Evolutionary conservation across 37 sponge, comb jelly and placozoan genomes (phyloP).

Genomic region (Ephydatia muelleri): DNA sequence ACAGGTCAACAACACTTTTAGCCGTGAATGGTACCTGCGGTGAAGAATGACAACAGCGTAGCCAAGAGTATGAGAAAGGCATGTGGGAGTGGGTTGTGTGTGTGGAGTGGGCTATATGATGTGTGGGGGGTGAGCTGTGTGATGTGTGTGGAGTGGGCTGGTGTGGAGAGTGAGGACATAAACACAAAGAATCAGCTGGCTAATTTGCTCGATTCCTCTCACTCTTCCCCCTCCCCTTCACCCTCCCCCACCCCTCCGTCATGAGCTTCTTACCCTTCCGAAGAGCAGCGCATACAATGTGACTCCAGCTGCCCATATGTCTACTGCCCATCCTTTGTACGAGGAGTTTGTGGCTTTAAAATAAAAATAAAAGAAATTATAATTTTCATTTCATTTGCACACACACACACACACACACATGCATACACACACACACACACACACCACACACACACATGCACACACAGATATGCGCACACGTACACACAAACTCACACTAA

Average conservation of each 20-base stretch:
- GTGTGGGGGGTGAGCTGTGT: no score
- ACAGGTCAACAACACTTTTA: constrained; percentile 58
- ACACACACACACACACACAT: constrained; percentile 21
- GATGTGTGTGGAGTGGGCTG: no score
- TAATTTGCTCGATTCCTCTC: no score
- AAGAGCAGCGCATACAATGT: constrained; percentile 86
- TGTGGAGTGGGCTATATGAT: no score
- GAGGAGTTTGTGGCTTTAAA: constrained; percentile 7
- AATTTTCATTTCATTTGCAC: neutral
- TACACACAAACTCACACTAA: neutral
- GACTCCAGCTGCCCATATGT: constrained; percentile 93
- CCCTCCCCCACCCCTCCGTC: no score
- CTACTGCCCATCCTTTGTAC: constrained; percentile 67
- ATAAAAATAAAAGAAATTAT: constrained; percentile 3
- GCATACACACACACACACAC: constrained; percentile 20
- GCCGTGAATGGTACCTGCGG: constrained; percentile 73
- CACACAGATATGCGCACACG: neutral
- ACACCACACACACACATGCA: neutral
- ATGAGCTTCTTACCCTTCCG: constrained; percentile 57
- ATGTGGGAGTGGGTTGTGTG: no score
- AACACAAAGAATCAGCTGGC: no score
- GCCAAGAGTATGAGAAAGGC: no score
- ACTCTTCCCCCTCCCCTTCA: no score
- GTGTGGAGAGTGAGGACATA: no score
- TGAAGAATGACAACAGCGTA: neutral